Evolutionary conservation across 2,113 vertebrate species (phyloP), one percentile per base, ranked within the genome.

Genomic region (Rhombomys opimus): DNA sequence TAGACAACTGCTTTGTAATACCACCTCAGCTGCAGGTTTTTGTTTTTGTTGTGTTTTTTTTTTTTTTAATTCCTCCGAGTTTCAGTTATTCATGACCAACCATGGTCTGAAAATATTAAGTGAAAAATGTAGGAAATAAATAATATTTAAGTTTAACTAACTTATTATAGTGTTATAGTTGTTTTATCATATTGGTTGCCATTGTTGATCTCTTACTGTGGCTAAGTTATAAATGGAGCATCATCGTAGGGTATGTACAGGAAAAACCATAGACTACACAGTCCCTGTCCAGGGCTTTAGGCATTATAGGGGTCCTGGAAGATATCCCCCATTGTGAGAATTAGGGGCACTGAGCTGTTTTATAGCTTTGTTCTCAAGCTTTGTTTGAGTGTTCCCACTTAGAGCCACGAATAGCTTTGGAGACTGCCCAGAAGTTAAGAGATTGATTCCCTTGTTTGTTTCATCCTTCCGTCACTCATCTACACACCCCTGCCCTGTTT

Each of bases 21-120:
- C 12, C 2, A 23, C 5, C 30, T 35, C 27, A 77, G 57, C 80
- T 59, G 14, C 35, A 68, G 20, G 72, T 13, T 46, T 46, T 2
- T 46, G 2, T 46, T 46, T 46, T 46, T 46, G 2, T 46, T 46
- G 41, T 46, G 2, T 46, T 46, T 46, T 46, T 46, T 46, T 50
- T 93, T 46, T 23, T 7, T 14, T 12, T 25, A n/a, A n/a, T 2
- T 30, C 50, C 25, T 25, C 2, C 15, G 22, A 54, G 81, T 77
- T 95, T 76, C 27, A 41, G 30, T 90, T 94, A 68, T 30, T 20
- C 3, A 20, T 73, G 13, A 5, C 27, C 67, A 57, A 57, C 59
- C 52, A 30, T 77, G 88, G 23, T 86, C 70, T 86, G 73, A 91
- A 95, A 91, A 86, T 78, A 70, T 57, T 91, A 70, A 86, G 20